These are phyloP conservation scores for Philereme vetulata DNA, from an alignment of 2,888 invertebrate species.

Conservation along the genomic window DNA sequence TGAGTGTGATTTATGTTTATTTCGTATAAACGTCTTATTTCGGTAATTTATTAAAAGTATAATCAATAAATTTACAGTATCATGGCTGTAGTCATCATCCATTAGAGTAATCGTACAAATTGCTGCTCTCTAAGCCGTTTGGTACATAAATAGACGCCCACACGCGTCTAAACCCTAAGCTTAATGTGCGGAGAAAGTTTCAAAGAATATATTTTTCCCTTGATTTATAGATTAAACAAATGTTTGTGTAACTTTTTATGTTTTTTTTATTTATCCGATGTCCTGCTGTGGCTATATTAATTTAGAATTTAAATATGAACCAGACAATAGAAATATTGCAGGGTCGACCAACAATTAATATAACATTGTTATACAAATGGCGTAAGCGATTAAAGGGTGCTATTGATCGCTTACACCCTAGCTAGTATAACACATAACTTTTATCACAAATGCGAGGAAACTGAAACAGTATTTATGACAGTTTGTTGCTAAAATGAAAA, in stretches of 20 bases:
- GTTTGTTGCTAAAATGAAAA: too few relatives aligned
- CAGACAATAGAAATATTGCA: too few relatives aligned
- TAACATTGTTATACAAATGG: too few relatives aligned
- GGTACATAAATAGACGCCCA: constrained; percentile 53
- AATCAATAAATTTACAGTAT: constrained; percentile 26
- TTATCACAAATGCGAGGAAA: too few relatives aligned
- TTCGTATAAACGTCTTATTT: constrained; percentile 11
- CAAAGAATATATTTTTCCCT: constrained; percentile 27
- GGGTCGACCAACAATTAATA: too few relatives aligned
- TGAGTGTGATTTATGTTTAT: constrained; percentile 12
- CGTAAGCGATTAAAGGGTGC: too few relatives aligned
- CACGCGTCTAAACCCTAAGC: constrained; percentile 30
- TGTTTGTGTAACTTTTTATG: constrained; percentile 3
- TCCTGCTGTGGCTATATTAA: too few relatives aligned
- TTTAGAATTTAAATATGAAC: too few relatives aligned
- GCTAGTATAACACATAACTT: too few relatives aligned
- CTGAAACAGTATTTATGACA: too few relatives aligned
- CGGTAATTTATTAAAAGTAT: constrained; percentile 13
- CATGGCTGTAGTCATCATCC: constrained; percentile 19
- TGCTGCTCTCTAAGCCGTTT: constrained; percentile 39
- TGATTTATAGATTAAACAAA: constrained; percentile 12
- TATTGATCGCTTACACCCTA: too few relatives aligned
- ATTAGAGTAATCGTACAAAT: constrained; percentile 44
- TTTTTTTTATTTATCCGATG: too few relatives aligned
- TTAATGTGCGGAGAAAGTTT: constrained; percentile 40